Base-by-base conservation (phyloP, 1,140 invertebrate genomes). In the Macrobrachium rosenbergii region DNA sequence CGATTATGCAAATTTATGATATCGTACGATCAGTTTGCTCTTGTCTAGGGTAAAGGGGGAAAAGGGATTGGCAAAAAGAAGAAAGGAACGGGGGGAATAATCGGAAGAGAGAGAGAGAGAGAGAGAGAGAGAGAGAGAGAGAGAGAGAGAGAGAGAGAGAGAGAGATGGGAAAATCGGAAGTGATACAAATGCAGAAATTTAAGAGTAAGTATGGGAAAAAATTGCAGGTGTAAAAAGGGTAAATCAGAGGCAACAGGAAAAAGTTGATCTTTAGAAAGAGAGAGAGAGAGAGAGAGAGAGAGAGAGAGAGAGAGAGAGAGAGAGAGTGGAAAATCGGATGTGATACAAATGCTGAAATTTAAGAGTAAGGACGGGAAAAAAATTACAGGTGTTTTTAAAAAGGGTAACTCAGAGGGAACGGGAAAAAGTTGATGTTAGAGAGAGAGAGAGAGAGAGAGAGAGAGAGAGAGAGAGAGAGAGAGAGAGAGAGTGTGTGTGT, bases 1-100 rank as follows among this genome's bases (percentile, higher is more conserved):
- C 64, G 64, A 69, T 69, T 69, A 69, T 69, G 64, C 64, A 69
- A 69, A 69, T 69, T 69, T 69, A 69, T 69, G 64, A 69, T 69
- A 69, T 69, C 64, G 64, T 69, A 28, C 64, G 64, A 69, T 69
- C 64, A 69, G 64, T 69, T 69, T 69, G 64, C 64, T 69, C 64
- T 69, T 37, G 28, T 37, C 28, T 37, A 59, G 79, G 62, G 62
- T 45, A 62, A 64, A n/a, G 79, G 23, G 79, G 37, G 14, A 45
- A 21, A 21, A 28, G 60, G 78, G 59, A 16, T n/a, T n/a, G 64
- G 23, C 16, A 23, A 67, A 45, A 23, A 19, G 69, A 60, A 21
- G 58, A 23, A 37, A 45, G 69, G 14, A 11, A 21, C 14, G 52
- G 58, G 23, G 23, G 58, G 43, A 64, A 28, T 52, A 16, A 28